Conservation (phyloP, 2,888 invertebrate species). For the Lithophane ornitopus region DNA sequence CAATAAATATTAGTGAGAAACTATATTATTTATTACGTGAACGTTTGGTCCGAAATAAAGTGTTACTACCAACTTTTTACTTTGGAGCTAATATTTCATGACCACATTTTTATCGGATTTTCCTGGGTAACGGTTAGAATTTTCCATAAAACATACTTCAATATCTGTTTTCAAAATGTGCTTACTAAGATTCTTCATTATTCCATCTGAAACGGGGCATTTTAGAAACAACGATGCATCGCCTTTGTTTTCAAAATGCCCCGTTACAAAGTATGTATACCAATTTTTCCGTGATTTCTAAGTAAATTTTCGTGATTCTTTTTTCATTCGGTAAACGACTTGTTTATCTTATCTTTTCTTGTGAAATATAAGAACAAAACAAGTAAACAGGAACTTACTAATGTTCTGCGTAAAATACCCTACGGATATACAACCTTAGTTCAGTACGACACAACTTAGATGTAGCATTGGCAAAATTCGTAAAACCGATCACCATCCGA, state of each 20-base stretch:
- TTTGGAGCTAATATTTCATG: neutral
- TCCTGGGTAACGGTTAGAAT: neutral
- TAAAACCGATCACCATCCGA: too few species aligned
- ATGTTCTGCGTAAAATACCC: neutral
- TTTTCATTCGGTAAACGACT: too few species aligned
- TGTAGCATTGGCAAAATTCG: too few species aligned
- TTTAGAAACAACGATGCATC: too few species aligned
- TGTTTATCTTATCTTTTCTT: too few species aligned
- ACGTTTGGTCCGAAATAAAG: neutral
- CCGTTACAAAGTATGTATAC: too few species aligned
- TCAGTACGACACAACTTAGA: too few species aligned
- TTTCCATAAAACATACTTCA: neutral
- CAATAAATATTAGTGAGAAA: too few species aligned
- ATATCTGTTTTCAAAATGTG: neutral
- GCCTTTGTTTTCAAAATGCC: too few species aligned
- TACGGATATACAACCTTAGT: neutral
- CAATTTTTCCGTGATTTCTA: too few species aligned
- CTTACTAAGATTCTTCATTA: neutral
- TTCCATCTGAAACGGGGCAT: neutral
- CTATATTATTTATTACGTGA: neutral
- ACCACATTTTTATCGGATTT: neutral
- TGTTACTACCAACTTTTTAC: neutral
- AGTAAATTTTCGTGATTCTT: too few species aligned
- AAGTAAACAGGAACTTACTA: conserved; percentile 1
- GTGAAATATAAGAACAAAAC: neutral